Percentiles rank a stretch among this genome's conserved stretches.
Conservation (phyloP, 1,140 invertebrate species). For the Dreissena rostriformis region DNA sequence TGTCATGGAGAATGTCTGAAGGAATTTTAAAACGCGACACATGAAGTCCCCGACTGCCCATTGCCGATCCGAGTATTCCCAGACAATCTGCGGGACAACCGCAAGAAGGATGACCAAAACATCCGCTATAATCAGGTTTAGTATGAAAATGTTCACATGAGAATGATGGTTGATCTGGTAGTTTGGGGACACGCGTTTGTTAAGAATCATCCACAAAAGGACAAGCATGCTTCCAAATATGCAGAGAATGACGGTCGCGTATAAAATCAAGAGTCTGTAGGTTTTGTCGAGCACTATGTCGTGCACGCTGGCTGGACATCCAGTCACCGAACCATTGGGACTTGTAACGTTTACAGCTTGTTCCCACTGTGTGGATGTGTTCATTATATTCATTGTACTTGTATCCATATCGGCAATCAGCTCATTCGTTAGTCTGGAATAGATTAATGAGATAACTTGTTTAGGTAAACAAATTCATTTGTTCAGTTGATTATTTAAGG, state of each 20-base stretch:
- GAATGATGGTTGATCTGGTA: slow-evolving; percentile 64
- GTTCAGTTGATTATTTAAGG: too few relatives aligned
- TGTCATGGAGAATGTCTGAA: slow-evolving; percentile 80
- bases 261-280: slow-evolving; percentile 60
- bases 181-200: slow-evolving; percentile 68
- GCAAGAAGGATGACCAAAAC: slow-evolving; percentile 78
- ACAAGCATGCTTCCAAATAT: slow-evolving; percentile 70
- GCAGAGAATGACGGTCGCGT: slow-evolving; percentile 69
- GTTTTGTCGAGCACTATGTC: slow-evolving; percentile 66
- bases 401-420: too few relatives aligned
- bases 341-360: too few relatives aligned
- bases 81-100: slow-evolving; percentile 77
- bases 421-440: too few relatives aligned
- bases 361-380: too few relatives aligned
- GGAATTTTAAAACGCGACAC: slow-evolving; percentile 80
- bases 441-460: too few relatives aligned
- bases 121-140: slow-evolving; percentile 80
- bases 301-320: too few relatives aligned
- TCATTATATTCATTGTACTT: too few relatives aligned
- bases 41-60: slow-evolving; percentile 79
- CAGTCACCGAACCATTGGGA: too few relatives aligned
- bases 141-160: slow-evolving; percentile 77
- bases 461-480: too few relatives aligned
- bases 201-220: slow-evolving; percentile 72
- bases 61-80: slow-evolving; percentile 78